phyloP scores from a whole-genome alignment of 2,797 vertebrate species.

The Lycodopsis pacificus region DNA sequence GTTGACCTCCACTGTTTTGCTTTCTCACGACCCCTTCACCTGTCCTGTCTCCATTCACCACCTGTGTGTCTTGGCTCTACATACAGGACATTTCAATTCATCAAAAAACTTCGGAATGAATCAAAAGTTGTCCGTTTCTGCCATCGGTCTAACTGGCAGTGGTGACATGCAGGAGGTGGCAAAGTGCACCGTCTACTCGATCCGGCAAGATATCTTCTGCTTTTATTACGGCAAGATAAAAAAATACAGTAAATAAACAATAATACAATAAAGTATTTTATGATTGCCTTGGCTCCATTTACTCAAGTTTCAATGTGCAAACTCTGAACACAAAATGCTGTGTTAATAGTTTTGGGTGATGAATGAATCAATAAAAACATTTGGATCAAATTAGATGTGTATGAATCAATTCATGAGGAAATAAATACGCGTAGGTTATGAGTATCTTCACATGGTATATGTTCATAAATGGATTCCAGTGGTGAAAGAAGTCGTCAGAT shows the following conservation, averaged over 20 bases:
- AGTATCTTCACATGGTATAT: not conserved
- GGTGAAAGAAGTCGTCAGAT: not conserved
- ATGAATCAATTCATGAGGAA: not conserved
- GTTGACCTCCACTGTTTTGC: conserved; percentile 43
- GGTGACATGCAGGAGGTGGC: not conserved
- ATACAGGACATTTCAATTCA: conserved; percentile 13
- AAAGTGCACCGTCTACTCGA: not conserved
- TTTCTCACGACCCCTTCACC: not conserved
- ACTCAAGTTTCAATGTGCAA: not conserved
- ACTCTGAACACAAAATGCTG: not conserved
- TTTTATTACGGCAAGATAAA: not conserved
- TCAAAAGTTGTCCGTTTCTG: conserved; percentile 12
- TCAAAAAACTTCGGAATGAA: conserved; percentile 1
- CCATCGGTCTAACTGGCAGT: conserved; percentile 11
- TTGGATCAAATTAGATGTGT: not conserved
- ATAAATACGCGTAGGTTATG: not conserved
- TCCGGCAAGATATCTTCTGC: too few relatives aligned
- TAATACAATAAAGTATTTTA: too few relatives aligned
- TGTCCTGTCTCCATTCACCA: conserved; percentile 32
- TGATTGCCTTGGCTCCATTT: not conserved
- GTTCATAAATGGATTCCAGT: not conserved
- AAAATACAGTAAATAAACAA: not conserved
- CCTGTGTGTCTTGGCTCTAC: conserved; percentile 14
- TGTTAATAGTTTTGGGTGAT: not conserved
- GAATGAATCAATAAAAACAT: not conserved